These are phyloP conservation scores for Noturus placidus DNA, from an alignment of 2,113 vertebrate species.

Conservation along the genomic window DNA sequence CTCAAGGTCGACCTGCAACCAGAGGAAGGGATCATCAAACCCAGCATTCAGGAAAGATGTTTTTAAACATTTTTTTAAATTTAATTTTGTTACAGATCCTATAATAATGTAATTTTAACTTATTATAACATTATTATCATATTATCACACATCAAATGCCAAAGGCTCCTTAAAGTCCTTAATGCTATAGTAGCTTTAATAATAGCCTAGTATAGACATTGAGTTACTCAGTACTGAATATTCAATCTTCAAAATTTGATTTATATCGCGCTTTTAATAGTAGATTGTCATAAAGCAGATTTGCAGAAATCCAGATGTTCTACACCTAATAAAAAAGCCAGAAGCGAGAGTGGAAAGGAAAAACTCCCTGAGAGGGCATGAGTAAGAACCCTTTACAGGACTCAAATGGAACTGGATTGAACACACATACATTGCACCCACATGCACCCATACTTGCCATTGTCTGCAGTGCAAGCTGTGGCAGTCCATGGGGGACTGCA, in stretches of 20 bases:
- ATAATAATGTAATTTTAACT: neutral
- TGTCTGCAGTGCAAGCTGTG: slow-evolving; percentile 60
- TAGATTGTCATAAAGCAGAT: neutral
- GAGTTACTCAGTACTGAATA: neutral
- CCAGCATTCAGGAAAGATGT: neutral
- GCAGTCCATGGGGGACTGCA: slow-evolving; percentile 62
- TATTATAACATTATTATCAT: neutral
- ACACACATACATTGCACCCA: neutral
- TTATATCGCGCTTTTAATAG: neutral
- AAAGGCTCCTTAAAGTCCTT: neutral
- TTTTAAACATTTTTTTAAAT: no score
- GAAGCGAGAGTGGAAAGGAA: neutral
- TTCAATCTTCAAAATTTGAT: neutral
- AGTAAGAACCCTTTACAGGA: neutral
- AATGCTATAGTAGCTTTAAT: neutral
- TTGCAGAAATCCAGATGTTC: neutral
- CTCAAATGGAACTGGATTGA: neutral
- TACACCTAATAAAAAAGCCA: neutral
- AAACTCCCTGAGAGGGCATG: neutral
- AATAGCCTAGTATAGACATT: neutral
- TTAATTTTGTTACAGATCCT: no score
- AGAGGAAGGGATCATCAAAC: slow-evolving; percentile 33
- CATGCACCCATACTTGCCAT: slow-evolving; percentile 59
- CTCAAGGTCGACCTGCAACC: slow-evolving; percentile 75
- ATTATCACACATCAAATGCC: neutral